These are phyloP conservation scores for Lomographa bimaculata DNA, from an alignment of 2,888 invertebrate genomes.

Conservation along the genomic window DNA sequence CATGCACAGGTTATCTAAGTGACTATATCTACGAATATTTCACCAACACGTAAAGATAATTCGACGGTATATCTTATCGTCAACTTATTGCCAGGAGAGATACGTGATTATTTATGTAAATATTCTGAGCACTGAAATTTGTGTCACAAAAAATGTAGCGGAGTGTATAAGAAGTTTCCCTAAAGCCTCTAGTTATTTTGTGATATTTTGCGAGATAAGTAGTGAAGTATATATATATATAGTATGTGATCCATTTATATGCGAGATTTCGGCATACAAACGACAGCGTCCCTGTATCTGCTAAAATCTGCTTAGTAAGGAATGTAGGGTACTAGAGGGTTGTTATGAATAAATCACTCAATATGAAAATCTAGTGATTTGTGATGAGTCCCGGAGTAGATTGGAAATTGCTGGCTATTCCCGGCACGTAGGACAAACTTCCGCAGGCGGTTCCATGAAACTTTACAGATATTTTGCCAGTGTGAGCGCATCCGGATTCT, in stretches of 20 bases:
- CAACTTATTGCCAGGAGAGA: conserved; percentile 12
- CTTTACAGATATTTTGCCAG: conserved; percentile 45
- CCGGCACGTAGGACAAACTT: conserved; percentile 43
- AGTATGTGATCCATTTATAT: conserved; percentile 35
- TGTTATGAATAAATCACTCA: conserved; percentile 49
- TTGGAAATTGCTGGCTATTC: conserved; percentile 31
- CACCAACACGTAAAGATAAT: too few relatives aligned
- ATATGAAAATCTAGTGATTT: conserved; percentile 56
- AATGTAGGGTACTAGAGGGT: conserved; percentile 24
- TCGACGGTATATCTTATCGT: conserved; percentile 15
- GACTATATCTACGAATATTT: conserved; percentile 23
- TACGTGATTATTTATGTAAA: conserved; percentile 19
- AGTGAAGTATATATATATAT: conserved; percentile 32
- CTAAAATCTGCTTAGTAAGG: conserved; percentile 31
- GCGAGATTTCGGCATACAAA: conserved; percentile 31
- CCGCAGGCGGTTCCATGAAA: conserved; percentile 37
- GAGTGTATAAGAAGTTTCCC: conserved; percentile 9
- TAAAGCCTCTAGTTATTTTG: conserved; percentile 21
- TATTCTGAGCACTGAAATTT: conserved; percentile 11
- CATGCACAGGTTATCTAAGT: conserved; percentile 28
- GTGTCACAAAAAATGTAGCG: conserved; percentile 13
- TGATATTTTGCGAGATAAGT: conserved; percentile 28
- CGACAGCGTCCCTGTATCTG: conserved; percentile 30
- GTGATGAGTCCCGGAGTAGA: conserved; percentile 38
- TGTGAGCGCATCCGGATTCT: conserved; percentile 26